phyloP scores from a whole-genome alignment of 2,113 vertebrate species.

The Excalfactoria chinensis region DNA sequence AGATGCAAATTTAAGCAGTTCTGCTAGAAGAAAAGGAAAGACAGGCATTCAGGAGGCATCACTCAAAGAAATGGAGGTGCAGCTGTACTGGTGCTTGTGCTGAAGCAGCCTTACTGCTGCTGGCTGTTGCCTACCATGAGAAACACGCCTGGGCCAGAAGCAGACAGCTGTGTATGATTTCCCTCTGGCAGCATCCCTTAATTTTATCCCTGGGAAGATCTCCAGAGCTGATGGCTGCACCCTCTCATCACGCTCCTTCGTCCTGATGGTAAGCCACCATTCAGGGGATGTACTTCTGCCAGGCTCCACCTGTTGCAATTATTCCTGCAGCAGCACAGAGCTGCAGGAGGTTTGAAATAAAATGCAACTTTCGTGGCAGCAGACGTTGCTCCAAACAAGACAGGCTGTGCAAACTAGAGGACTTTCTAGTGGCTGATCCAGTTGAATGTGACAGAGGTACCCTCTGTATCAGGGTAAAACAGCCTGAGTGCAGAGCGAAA shows the following conservation, averaged over 20 bases:
- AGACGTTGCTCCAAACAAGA: neutral
- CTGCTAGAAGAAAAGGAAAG: neutral
- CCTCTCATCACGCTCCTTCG: neutral
- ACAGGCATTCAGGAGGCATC: neutral
- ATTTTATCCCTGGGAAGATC: neutral
- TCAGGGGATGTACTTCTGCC: neutral
- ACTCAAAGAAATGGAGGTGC: neutral
- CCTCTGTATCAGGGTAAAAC: neutral
- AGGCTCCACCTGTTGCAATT: neutral
- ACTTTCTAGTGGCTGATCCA: neutral
- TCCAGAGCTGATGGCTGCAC: neutral
- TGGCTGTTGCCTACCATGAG: neutral
- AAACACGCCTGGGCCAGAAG: neutral
- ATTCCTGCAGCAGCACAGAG: neutral
- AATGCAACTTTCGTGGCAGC: neutral
- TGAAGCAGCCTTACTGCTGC: neutral
- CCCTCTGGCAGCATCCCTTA: neutral
- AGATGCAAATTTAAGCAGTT: neutral
- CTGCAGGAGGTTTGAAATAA: neutral
- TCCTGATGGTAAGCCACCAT: neutral
- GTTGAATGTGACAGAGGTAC: neutral
- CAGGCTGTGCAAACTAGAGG: neutral
- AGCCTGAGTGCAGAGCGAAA: neutral
- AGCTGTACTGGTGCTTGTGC: rapidly evolving
- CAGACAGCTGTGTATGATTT: neutral